These are phyloP conservation scores for Leucoptera coffeella DNA, from an alignment of 2,888 invertebrate species.

Conservation along the genomic window DNA sequence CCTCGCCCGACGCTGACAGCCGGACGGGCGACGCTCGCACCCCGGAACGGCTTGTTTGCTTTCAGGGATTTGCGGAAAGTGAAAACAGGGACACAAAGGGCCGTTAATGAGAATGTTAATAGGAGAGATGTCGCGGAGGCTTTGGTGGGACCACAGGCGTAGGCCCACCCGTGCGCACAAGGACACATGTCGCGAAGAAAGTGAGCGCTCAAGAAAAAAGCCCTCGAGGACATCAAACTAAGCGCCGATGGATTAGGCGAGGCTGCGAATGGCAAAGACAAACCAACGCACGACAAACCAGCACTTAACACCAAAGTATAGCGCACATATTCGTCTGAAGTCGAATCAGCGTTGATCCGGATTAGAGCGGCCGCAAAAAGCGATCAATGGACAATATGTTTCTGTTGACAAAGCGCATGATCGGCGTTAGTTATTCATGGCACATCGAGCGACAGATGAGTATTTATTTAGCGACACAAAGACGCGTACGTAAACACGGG, in stretches of 20 bases:
- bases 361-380: constrained; percentile 12
- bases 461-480: constrained; percentile 26
- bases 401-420: constrained; percentile 34
- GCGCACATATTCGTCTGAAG: too few species aligned
- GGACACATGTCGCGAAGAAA: constrained; percentile 39
- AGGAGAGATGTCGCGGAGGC: background rate
- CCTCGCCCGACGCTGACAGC: too few species aligned
- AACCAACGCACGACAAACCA: constrained; percentile 43
- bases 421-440: constrained; percentile 44
- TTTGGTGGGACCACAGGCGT: constrained; percentile 13
- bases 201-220: constrained; percentile 30
- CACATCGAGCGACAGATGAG: constrained; percentile 24
- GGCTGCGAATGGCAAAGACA: constrained; percentile 7
- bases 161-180: constrained; percentile 30
- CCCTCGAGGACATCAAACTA: constrained; percentile 36
- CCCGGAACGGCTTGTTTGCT: too few species aligned
- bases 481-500: constrained; percentile 23
- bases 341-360: too few species aligned
- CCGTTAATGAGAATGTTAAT: too few species aligned
- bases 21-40: too few species aligned
- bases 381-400: constrained; percentile 42
- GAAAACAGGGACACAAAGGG: constrained; percentile 33
- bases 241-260: constrained; percentile 40
- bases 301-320: too few species aligned
- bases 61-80: too few species aligned